A percentile compares a stretch with the other conserved stretches of the same genome.
Evolutionary conservation across 2,113 vertebrate species (phyloP).

Genomic region (Ranitomeya imitator): DNA sequence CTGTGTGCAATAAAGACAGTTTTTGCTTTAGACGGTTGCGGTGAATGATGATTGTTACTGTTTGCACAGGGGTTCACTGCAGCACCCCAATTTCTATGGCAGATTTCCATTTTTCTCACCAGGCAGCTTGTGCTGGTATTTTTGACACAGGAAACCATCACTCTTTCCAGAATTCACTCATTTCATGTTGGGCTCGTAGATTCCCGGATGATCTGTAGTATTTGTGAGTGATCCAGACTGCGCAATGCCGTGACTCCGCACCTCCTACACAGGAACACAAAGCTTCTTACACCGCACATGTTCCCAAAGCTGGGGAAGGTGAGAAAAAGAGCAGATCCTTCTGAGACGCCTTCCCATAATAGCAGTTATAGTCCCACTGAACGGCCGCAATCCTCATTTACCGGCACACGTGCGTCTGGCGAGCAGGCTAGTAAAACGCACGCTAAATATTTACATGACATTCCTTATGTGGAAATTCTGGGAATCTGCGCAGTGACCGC

Average conservation of each 20-base stretch:
- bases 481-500: not conserved
- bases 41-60: too few species aligned
- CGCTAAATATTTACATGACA: slow-evolving; percentile 39
- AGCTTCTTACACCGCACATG: slow-evolving; percentile 64
- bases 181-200: slow-evolving; percentile 60
- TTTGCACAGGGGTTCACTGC: slow-evolving; percentile 39
- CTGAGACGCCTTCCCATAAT: slow-evolving; percentile 66
- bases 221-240: slow-evolving; percentile 36
- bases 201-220: slow-evolving; percentile 67
- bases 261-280: slow-evolving; percentile 64
- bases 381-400: not conserved
- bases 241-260: slow-evolving; percentile 61
- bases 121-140: slow-evolving; percentile 70
- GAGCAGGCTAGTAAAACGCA: slow-evolving; percentile 28
- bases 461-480: slow-evolving; percentile 25
- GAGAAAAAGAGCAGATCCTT: slow-evolving; percentile 64
- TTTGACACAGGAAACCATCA: slow-evolving; percentile 67
- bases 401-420: not conserved
- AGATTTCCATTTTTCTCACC: slow-evolving; percentile 62
- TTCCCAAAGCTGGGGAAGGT: not conserved
- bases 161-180: slow-evolving; percentile 59
- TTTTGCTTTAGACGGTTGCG: too few species aligned
- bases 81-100: slow-evolving; percentile 55
- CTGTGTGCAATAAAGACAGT: too few species aligned
- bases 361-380: slow-evolving; percentile 27